These are phyloP conservation scores for Papilio aristodemus DNA, from an alignment of 1,140 invertebrate genomes.

Conservation along the genomic window DNA sequence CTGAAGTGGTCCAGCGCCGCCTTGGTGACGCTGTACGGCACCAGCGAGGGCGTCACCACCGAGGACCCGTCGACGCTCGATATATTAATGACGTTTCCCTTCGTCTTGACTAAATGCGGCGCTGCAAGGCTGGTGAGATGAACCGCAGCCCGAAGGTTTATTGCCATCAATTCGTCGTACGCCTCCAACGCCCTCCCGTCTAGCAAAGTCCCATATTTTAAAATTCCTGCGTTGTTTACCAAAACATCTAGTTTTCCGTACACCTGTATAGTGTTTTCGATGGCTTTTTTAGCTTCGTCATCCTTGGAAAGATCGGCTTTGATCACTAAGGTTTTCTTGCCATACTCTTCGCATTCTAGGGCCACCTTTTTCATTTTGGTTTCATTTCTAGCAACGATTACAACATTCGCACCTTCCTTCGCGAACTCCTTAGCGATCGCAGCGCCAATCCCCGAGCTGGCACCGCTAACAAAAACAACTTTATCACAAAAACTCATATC, in stretches of 20 bases:
- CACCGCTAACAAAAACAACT: conserved; percentile 35
- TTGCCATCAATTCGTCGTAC: conserved; percentile 1
- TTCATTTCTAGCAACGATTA: conserved; percentile 39
- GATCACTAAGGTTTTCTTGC: conserved; percentile 24
- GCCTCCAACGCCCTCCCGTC: neutral
- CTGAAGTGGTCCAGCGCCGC: conserved; percentile 18
- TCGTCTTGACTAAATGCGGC: conserved; percentile 6
- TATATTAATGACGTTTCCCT: conserved; percentile 22
- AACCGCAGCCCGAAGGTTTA: neutral
- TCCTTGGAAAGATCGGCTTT: conserved; percentile 33
- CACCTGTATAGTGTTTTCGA: neutral
- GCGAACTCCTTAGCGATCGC: conserved; percentile 30
- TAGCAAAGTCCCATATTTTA: conserved; percentile 4
- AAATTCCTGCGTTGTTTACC: conserved; percentile 2
- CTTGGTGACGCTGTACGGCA: conserved; percentile 15
- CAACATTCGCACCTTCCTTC: conserved; percentile 35
- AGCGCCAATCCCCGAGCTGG: conserved; percentile 34
- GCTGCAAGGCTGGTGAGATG: conserved; percentile 9
- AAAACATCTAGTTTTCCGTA: neutral
- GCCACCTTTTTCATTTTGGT: conserved; percentile 32
- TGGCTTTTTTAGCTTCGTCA: neutral
- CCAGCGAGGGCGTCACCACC: neutral
- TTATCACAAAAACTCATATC: conserved; percentile 33
- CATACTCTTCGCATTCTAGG: conserved; percentile 14
- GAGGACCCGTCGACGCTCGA: conserved; percentile 26